A percentile compares a stretch with the other conserved stretches of the same genome.
Evolutionary conservation across 2,888 invertebrate species (phyloP).

Genomic region (Anthophora plumipes): DNA sequence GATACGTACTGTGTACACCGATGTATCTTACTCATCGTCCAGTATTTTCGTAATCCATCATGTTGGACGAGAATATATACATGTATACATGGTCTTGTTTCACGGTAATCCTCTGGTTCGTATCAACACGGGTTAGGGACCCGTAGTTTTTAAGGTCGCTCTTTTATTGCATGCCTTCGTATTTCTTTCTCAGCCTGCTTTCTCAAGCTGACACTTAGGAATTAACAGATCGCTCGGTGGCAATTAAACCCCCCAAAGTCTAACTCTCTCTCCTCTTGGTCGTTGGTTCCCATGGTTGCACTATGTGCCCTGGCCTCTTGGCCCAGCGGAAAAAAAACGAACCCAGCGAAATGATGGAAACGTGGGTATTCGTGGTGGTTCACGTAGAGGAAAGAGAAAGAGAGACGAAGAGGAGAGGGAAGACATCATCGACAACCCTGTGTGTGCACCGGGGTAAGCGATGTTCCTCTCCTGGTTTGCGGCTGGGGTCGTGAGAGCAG

Average conservation of each 20-base stretch:
- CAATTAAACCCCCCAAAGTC: conserved; percentile 80
- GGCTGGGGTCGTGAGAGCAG: conserved; percentile 75
- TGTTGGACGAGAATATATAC: not conserved
- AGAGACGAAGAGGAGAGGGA: conserved; percentile 29
- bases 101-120: not conserved
- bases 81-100: not conserved
- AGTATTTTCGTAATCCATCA: conserved; percentile 43
- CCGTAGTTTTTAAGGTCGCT: conserved; percentile 9
- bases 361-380: conserved; percentile 13
- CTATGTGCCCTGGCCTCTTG: conserved; percentile 52
- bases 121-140: too few relatives aligned
- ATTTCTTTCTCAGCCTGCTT: conserved; percentile 64
- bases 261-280: conserved; percentile 32
- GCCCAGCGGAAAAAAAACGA: conserved; percentile 55
- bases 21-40: conserved; percentile 6
- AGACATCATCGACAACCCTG: conserved; percentile 67
- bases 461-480: conserved; percentile 49
- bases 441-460: conserved; percentile 54
- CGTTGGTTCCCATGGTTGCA: conserved; percentile 74
- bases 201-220: conserved; percentile 80
- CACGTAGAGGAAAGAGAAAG: not conserved
- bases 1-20: conserved; percentile 18
- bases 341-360: conserved; percentile 44
- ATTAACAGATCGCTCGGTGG: conserved; percentile 82
- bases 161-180: conserved; percentile 47